Conservation (phyloP, 2,888 invertebrate genomes). For the Thecophora atra region DNA sequence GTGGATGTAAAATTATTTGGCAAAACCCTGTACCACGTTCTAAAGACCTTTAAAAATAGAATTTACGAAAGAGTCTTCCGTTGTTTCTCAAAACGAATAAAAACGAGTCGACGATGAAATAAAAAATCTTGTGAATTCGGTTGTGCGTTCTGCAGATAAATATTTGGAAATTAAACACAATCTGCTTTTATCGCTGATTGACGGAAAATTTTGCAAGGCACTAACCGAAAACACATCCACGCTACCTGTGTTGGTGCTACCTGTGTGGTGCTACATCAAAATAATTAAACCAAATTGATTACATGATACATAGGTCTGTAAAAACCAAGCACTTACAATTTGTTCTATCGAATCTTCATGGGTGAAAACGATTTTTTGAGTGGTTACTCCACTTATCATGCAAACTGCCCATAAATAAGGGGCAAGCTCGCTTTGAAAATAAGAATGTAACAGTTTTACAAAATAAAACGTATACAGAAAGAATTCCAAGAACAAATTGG, state of each 20-base stretch:
- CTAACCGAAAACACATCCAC: conserved; percentile 13
- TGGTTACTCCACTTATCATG: conserved; percentile 24
- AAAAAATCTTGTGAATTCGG: neutral
- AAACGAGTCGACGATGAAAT: conserved; percentile 3
- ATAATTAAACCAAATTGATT: neutral
- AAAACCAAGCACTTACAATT: conserved; percentile 35
- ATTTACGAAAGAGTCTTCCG: conserved; percentile 1
- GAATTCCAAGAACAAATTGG: conserved; percentile 17
- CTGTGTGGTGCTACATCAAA: neutral
- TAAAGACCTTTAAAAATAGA: neutral
- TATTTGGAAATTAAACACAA: conserved; percentile 1
- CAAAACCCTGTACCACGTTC: neutral
- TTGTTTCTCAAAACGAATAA: conserved; percentile 1
- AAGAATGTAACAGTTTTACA: neutral
- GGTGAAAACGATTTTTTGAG: conserved; percentile 33
- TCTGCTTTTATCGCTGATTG: conserved; percentile 5
- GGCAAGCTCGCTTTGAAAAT: conserved; percentile 12
- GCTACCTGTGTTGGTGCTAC: conserved; percentile 4
- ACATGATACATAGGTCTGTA: conserved; percentile 4
- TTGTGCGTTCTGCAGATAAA: neutral
- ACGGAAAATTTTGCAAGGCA: conserved; percentile 4
- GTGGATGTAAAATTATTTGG: neutral
- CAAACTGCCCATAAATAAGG: conserved; percentile 16
- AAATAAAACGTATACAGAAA: conserved; percentile 21
- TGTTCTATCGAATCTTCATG: conserved; percentile 25